A percentile compares a stretch with the other conserved stretches of the same genome.
Conservation (phyloP, 2,888 invertebrate genomes). For the Nomada fabriciana region DNA sequence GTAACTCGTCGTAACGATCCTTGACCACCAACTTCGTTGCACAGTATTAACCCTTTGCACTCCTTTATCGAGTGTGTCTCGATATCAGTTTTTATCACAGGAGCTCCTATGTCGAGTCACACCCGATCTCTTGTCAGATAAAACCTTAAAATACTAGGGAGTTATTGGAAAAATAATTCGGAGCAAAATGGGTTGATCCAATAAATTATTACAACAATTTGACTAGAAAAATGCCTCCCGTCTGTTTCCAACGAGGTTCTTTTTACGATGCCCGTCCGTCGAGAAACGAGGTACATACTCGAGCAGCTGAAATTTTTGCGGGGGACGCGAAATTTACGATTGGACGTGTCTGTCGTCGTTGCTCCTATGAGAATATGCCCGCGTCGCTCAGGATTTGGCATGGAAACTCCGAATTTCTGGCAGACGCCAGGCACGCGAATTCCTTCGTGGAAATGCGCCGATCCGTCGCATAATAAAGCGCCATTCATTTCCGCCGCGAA, state of each 20-base stretch:
- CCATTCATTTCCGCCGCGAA: slow-evolving; percentile 49
- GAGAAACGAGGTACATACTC: not conserved
- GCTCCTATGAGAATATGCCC: not conserved
- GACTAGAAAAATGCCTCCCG: no score
- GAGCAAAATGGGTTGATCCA: not conserved
- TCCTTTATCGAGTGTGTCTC: no score
- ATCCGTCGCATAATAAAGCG: slow-evolving; percentile 34
- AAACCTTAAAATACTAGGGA: no score
- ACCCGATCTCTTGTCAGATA: no score
- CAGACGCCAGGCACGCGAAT: slow-evolving; percentile 33
- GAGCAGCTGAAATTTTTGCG: not conserved
- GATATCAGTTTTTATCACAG: no score
- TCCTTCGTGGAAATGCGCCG: slow-evolving; percentile 52
- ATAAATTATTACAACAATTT: no score
- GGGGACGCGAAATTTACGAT: slow-evolving; percentile 43
- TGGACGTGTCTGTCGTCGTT: slow-evolving; percentile 3
- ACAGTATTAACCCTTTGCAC: not conserved
- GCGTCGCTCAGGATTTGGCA: slow-evolving; percentile 41
- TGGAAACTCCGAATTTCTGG: slow-evolving; percentile 49
- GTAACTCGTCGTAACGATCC: slow-evolving; percentile 27
- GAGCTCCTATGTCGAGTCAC: no score
- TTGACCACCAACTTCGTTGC: slow-evolving; percentile 37
- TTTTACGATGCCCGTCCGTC: not conserved
- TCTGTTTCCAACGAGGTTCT: no score
- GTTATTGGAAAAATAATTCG: no score